Evolutionary conservation across 2,888 invertebrate species (phyloP).

Genomic region (Argyra leucocephala): DNA sequence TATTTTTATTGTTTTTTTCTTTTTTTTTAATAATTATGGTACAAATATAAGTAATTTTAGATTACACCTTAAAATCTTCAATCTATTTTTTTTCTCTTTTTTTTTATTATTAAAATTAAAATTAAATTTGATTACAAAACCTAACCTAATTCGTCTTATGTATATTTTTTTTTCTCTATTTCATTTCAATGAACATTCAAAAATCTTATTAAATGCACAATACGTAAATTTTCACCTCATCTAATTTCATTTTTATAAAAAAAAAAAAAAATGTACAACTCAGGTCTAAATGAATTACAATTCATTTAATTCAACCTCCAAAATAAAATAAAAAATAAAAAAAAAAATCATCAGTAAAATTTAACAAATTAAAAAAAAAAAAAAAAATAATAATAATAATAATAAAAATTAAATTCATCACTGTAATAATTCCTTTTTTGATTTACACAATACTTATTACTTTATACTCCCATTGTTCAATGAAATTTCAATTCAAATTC

Average conservation of each 20-base stretch:
- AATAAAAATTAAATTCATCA: background rate
- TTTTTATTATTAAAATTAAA: background rate
- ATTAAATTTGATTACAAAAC: slow-evolving; percentile 1
- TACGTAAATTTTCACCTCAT: slow-evolving; percentile 6
- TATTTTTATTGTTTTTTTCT: too few relatives aligned
- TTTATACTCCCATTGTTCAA: background rate
- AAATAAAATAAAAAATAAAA: background rate
- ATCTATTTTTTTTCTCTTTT: background rate
- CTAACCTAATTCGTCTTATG: slow-evolving; percentile 3
- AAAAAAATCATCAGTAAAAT: background rate
- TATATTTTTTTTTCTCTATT: background rate
- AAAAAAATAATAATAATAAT: background rate
- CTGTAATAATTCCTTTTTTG: slow-evolving; percentile 3
- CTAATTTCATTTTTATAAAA: background rate
- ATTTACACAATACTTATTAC: background rate
- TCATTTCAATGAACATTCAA: background rate
- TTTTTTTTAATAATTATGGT: too few relatives aligned
- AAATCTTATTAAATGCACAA: slow-evolving; percentile 1
- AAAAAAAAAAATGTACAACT: background rate
- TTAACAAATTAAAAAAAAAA: background rate
- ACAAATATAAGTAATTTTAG: too few relatives aligned
- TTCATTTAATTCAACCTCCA: slow-evolving; percentile 1
- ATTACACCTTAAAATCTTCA: background rate
- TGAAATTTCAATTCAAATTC: slow-evolving; percentile 6
- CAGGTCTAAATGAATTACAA: background rate